Evolutionary conservation across 2,113 vertebrate genomes (phyloP).

Genomic region (Brachyhypopomus occidentalis): DNA sequence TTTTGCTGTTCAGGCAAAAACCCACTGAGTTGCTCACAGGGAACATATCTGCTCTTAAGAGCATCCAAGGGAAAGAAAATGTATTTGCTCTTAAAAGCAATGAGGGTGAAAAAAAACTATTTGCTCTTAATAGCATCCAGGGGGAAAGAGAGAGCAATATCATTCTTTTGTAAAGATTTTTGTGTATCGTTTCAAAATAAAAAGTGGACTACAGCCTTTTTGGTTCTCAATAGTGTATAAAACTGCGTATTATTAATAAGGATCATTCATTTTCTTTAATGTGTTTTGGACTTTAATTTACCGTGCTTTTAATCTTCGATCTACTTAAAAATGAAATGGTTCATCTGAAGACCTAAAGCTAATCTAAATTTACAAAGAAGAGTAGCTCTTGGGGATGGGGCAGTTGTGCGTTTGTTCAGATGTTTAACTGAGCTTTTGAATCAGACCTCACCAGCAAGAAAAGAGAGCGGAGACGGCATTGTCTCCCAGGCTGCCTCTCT

Average conservation of each 20-base stretch:
- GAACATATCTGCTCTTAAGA: constrained; percentile 60
- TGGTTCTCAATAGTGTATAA: too few species aligned
- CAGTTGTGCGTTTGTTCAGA: not conserved
- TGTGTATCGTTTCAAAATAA: not conserved
- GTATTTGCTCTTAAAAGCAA: constrained; percentile 20
- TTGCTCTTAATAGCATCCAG: constrained; percentile 45
- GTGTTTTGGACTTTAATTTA: not conserved
- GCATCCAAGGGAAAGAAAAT: constrained; percentile 27
- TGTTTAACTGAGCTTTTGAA: not conserved
- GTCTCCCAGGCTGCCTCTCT: not conserved
- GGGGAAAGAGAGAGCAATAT: not conserved
- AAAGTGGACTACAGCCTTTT: not conserved
- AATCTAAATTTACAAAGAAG: not conserved
- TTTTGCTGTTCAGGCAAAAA: constrained; percentile 65
- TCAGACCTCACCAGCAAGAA: not conserved
- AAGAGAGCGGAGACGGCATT: not conserved
- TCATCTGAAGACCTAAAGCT: not conserved
- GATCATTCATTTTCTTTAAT: too few species aligned
- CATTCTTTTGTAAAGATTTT: not conserved
- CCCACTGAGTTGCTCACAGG: constrained; percentile 51
- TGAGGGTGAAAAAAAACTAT: constrained; percentile 37
- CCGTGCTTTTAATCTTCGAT: not conserved
- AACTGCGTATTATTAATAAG: too few species aligned
- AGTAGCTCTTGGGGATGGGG: not conserved
- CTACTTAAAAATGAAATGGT: not conserved